phyloP scores from a whole-genome alignment of 2,888 invertebrate species.

The Minunthozetes semirufus region DNA sequence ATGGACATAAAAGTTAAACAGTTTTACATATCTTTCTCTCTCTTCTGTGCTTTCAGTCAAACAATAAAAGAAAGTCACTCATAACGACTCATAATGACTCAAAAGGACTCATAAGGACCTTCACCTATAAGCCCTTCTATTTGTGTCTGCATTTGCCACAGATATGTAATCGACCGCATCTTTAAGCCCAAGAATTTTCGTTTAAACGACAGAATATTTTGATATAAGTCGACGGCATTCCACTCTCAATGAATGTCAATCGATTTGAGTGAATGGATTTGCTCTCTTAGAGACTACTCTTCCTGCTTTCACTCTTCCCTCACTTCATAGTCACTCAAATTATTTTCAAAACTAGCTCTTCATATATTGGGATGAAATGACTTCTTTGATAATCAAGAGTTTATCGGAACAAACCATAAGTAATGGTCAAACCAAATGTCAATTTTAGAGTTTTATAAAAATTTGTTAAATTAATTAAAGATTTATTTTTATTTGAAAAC shows the following conservation, averaged over 20 bases:
- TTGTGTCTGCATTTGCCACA: conserved; percentile 3
- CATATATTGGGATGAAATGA: background rate
- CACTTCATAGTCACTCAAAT: background rate
- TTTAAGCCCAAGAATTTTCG: background rate
- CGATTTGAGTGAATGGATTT: no score
- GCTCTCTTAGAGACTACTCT: background rate
- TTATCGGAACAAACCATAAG: no score
- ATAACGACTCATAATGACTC: no score
- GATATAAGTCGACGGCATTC: conserved; percentile 10
- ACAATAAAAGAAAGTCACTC: conserved; percentile 5
- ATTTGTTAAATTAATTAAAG: no score
- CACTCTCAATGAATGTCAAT: conserved; percentile 1
- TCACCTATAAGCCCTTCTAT: conserved; percentile 15
- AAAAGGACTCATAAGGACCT: background rate
- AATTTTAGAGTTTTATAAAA: no score
- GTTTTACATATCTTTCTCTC: background rate
- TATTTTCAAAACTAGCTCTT: background rate
- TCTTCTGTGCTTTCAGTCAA: background rate
- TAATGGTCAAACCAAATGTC: no score
- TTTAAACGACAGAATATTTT: background rate
- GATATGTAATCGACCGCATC: conserved; percentile 23
- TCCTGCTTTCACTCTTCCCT: conserved; percentile 28
- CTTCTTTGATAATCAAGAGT: background rate
- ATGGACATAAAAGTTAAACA: background rate
- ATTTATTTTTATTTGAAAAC: no score